phyloP scores from a whole-genome alignment of 2,797 vertebrate genomes.

The Arnoldichthys spilopterus region DNA sequence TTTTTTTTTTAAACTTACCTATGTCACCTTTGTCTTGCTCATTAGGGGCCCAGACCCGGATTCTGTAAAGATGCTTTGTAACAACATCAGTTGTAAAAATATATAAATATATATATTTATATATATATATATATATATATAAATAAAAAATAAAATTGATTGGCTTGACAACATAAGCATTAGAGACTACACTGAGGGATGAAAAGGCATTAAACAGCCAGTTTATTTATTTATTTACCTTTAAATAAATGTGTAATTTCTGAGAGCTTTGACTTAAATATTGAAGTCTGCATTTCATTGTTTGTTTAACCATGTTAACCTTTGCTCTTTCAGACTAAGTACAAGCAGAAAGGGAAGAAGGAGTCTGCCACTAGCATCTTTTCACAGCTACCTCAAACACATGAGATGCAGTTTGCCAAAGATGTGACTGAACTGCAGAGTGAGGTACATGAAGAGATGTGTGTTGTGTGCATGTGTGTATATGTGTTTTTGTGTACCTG shows the following conservation, averaged over 20 bases:
- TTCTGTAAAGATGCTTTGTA: no score
- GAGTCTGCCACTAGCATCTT: constrained; percentile 62
- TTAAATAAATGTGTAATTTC: not conserved
- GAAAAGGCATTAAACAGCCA: no score
- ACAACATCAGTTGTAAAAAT: no score
- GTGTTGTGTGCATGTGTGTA: constrained; percentile 14
- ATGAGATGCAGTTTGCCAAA: constrained; percentile 71
- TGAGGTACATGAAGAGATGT: constrained; percentile 59
- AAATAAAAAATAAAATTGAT: no score
- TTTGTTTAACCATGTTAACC: not conserved
- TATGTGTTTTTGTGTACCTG: not conserved
- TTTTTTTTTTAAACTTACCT: no score
- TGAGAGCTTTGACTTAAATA: not conserved
- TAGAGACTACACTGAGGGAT: no score
- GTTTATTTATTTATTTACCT: no score
- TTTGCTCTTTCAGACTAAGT: constrained; percentile 66
- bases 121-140: no score
- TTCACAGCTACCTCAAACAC: constrained; percentile 71
- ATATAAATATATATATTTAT: no score
- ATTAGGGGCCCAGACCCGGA: no score
- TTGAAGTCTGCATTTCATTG: not conserved
- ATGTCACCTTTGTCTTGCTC: no score
- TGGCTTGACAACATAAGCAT: no score
- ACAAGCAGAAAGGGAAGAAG: constrained; percentile 68
- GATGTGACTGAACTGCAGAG: constrained; percentile 73